Conservation (phyloP, 92 coral and sea anemone species). For the Micromussa lordhowensis region DNA sequence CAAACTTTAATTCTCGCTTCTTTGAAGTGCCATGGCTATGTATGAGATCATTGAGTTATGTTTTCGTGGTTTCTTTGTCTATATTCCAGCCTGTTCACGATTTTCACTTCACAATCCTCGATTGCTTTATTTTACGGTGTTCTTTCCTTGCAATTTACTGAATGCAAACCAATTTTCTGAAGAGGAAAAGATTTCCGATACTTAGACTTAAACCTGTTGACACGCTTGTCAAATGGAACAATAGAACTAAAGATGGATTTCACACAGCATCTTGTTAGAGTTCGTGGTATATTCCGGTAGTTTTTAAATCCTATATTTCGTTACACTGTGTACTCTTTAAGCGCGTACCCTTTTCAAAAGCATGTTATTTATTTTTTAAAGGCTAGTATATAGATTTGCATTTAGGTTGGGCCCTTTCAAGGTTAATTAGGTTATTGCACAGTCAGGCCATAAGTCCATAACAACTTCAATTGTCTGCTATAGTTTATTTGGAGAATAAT, state of each 20-base stretch:
- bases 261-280: neutral
- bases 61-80: neutral
- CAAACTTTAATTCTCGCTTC: neutral
- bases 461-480: neutral
- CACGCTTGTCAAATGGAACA: neutral
- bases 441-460: neutral
- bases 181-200: neutral
- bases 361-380: neutral
- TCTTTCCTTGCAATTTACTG: neutral
- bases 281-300: neutral
- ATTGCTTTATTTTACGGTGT: neutral
- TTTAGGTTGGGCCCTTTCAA: too few relatives aligned
- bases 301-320: neutral
- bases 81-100: neutral
- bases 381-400: neutral
- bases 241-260: neutral
- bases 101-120: neutral
- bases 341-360: neutral
- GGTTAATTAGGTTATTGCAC: neutral
- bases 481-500: neutral
- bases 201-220: neutral
- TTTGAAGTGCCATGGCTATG: neutral
- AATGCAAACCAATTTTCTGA: constrained; percentile 6
- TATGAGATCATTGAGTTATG: neutral
- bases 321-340: neutral